Evolutionary conservation across 2,797 vertebrate species (phyloP), one percentile per base, ranked within the genome.

Genomic region (Chloroceryle amazona): DNA sequence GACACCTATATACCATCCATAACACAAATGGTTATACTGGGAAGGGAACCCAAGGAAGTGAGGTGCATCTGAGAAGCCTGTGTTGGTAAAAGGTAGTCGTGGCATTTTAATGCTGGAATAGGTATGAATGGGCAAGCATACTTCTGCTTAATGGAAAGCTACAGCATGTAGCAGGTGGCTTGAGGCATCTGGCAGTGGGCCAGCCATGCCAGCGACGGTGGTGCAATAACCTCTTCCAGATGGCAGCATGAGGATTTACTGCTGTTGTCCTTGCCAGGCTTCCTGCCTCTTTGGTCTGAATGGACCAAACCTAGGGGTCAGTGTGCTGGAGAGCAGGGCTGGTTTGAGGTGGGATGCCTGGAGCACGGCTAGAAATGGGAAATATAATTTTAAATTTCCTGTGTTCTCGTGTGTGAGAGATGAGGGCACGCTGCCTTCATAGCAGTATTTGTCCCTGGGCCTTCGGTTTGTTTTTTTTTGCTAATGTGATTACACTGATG

Each of bases 191-290:
- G 66, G 25, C 14, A 4, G 13, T 6, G 11, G 21, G 28, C 25
- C 17, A 22, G 18, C 46, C 26, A 42, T 26, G 33, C 35, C 41
- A 28, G 28, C 2, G 0, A 5, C 41, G 21, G 25, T 2, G 1
- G 17, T 6, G 25, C 1, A 0, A 11, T 47, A 19, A 49, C 21
- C 25, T 46, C 29, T 31, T 18, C 51, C 57, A 28, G 9, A 17
- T 4, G 4, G 21, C 25, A 17, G 20, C 1, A 0, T 0, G 3
- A 58, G 42, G 39, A 28, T 31, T 26, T 39, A 23, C 26, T 67
- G 42, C 21, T 0, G 0, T 37, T 0, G 0, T 61, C 57, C 52
- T 70, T 0, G 0, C 39, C 26, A 29, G 33, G 28, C 47, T 31
- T 87, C 15, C 47, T 67, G 33, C 42, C 17, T 26, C 33, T 47